Evolutionary conservation across 1,140 invertebrate genomes (phyloP), one percentile per base, ranked within the genome.

Genomic region (Hesperophylax magnus): DNA sequence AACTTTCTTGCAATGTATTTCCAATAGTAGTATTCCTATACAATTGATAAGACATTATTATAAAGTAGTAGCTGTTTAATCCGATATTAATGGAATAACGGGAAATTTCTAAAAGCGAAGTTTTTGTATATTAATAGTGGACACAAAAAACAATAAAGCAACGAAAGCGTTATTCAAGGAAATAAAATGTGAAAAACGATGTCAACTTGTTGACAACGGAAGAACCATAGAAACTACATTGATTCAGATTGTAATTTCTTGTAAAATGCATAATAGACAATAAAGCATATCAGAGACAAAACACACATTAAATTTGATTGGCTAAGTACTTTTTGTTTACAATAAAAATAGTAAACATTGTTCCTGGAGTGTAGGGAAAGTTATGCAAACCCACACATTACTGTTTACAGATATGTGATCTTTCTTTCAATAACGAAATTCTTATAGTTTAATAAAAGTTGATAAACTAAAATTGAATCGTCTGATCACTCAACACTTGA

Each of bases 1-100:
- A 91, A 88, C 95, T 98, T 90, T 99, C 98, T 89, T 99, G 97
- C 65, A 99, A 89, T 1, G 98, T 98, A 87, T 98, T 96, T 0
- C 98, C 98, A 81, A 99, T 91, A 1, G 98, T 99, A 17, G 98
- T 99, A 86, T 99, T 99, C 88, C 98, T 93, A 88, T 99, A 99
- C 18, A 99, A 90, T 91, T 99, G 98, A 91, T 99, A 99, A 83
- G 96, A 94, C 96, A 97, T 97, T 77, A 1, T 39, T 8, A 39
- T 39, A 39, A 5, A 1, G 34, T 39, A 39, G 34, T 39, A 39
- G 34, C 8, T 39, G 9, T 39, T 39, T 39, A 39, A 39, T 39
- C 61, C 76, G 14, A 75, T 60, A 75, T 75, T 5, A 11, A 34
- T 1, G 11, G 11, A 65, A 65, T 27, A 39, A 5, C 24, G 20